Conservation (phyloP, 2,113 vertebrate genomes). For the Eira barbara region DNA sequence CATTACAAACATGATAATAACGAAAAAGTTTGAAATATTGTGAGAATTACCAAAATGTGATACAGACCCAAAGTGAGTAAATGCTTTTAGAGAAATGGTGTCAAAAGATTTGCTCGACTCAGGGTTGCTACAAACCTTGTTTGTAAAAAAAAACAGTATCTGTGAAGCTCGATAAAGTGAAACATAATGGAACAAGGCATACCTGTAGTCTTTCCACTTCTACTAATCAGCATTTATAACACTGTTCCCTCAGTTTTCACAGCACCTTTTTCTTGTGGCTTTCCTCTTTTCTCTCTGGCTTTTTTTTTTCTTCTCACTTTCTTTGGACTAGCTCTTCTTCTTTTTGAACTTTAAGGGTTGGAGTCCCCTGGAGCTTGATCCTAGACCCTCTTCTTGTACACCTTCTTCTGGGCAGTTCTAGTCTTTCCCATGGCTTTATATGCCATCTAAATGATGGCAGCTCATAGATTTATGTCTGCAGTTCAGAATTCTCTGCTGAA, state of each 20-base stretch:
- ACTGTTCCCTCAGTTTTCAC: neutral
- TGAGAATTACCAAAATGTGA: neutral
- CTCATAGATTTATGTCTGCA: neutral
- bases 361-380: neutral
- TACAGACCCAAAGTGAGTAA: neutral
- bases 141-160: neutral
- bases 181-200: neutral
- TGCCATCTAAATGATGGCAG: neutral
- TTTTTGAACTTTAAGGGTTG: neutral
- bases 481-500: neutral
- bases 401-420: neutral
- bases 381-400: neutral
- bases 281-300: neutral
- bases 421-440: neutral
- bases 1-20: neutral
- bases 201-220: neutral
- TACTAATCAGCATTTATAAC: neutral
- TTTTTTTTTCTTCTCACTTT: neutral
- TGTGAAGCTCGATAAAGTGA: neutral
- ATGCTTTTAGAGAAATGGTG: neutral
- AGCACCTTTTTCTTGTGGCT: neutral
- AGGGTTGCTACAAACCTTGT: neutral
- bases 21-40: neutral
- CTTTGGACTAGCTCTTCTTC: neutral
- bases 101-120: neutral